Base-by-base conservation (phyloP, 2,888 invertebrate species). In the Limnephilus lunatus region DNA sequence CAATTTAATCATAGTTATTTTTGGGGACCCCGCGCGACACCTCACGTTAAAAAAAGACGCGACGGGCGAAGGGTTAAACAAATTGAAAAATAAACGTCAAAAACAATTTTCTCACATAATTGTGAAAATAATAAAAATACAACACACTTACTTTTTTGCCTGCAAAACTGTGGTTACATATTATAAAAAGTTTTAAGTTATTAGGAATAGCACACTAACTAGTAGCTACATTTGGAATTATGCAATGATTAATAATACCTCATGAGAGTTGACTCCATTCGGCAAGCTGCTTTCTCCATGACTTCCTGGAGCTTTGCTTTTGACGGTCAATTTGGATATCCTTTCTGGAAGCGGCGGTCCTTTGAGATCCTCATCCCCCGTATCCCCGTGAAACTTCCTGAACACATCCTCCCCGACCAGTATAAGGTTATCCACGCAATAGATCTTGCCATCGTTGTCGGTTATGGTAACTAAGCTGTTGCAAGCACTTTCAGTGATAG, bases 381-480 rank as follows among this genome's bases (percentile, higher is more conserved):
- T 83, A 12, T 89, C 93, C 68, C 35, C 90, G 83, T 48, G 31
- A 31, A 93, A 82, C 80, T 85, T 92, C 32, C 91, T 86, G 53
- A 93, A 85, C 32, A 93, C 91, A 30, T 93, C 93, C 85, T 93
- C 93, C n/a, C 89, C 92, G n/a, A 93, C 92, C 81, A 93, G 92
- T 39, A 93, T 91, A 48, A 93, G 89, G 86, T 93, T 93, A 83
- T 93, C 93, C 48, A 93, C 93, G 83, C 93, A 93, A 89, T 91
- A 93, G 32, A 93, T 92, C 87, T 92, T 92, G 31, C 93, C 93
- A 81, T 93, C 92, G 90, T 93, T 92, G 83, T 93, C 93, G 9
- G 93, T 92, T 81, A 93, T 92, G 19, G 93, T 93, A 25, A 93
- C 93, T 30, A 93, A 88, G 25, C 91, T 85, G 44, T 83, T 89